Conservation (phyloP, 2,113 vertebrate species). For the Paralichthys olivaceus region DNA sequence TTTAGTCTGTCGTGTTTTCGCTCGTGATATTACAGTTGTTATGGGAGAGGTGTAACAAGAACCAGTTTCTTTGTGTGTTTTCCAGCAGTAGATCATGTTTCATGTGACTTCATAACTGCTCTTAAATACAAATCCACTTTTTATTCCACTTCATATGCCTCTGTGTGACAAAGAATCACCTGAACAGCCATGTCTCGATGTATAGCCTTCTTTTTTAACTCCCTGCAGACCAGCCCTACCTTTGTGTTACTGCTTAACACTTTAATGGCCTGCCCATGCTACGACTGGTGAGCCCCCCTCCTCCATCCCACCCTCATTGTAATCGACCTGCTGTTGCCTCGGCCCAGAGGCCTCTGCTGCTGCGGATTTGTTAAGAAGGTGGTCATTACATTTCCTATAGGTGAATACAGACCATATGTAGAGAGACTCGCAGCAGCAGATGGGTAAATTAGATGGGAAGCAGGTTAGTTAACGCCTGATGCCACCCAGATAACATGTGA, state of each 20-base stretch:
- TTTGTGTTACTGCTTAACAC: constrained; percentile 62
- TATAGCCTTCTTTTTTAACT: constrained; percentile 34
- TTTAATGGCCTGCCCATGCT: constrained; percentile 47
- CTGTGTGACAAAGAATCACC: background rate
- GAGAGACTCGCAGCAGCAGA: constrained; percentile 61
- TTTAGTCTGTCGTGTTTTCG: constrained; percentile 43
- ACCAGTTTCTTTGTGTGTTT: constrained; percentile 5
- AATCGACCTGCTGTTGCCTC: constrained; percentile 54
- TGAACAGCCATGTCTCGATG: constrained; percentile 3
- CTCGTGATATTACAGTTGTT: background rate
- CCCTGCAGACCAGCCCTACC: constrained; percentile 42
- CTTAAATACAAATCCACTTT: background rate
- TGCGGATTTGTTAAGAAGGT: constrained; percentile 73
- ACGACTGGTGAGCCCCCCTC: constrained; percentile 14
- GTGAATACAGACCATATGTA: constrained; percentile 66
- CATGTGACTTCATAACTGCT: background rate
- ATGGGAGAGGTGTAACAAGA: background rate
- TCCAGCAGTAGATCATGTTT: background rate
- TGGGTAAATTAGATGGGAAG: constrained; percentile 57
- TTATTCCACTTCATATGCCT: background rate
- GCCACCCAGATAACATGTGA: constrained; percentile 29
- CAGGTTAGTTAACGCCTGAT: constrained; percentile 58
- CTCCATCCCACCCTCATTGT: constrained; percentile 43
- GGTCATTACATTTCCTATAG: constrained; percentile 74
- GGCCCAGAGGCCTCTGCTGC: constrained; percentile 31